A percentile compares a stretch with the other conserved stretches of the same genome.
Conservation (phyloP, 2,797 vertebrate species). For the Remorina albescens region DNA sequence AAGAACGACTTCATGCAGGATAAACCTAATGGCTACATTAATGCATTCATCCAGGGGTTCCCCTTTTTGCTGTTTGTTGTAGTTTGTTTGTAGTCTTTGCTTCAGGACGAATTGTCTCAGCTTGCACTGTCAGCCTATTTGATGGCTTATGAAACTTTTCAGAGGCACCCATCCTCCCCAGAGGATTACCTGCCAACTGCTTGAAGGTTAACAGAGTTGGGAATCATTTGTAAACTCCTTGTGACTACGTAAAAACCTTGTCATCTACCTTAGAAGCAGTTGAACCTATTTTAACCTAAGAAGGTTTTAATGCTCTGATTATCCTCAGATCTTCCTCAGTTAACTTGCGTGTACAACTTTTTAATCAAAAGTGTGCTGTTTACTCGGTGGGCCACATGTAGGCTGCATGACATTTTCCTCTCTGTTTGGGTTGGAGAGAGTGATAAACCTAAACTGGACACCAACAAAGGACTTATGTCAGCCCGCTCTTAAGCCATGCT, state of each 20-base stretch:
- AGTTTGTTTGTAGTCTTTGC: no score
- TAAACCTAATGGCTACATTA: constrained; percentile 8
- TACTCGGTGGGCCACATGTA: not conserved
- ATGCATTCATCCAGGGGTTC: constrained; percentile 4
- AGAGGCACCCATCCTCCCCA: not conserved
- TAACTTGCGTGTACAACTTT: not conserved
- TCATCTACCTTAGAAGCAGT: not conserved
- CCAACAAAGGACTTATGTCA: constrained; percentile 1
- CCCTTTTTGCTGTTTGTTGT: constrained; percentile 4
- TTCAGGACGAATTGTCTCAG: not conserved
- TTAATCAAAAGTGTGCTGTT: not conserved
- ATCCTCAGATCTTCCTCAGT: not conserved
- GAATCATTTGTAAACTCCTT: not conserved
- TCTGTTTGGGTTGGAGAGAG: constrained; percentile 11
- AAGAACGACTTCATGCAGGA: constrained; percentile 32
- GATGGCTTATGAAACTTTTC: not conserved
- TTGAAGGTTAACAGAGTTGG: no score
- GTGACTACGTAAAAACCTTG: not conserved
- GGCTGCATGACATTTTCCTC: not conserved
- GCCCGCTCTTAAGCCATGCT: constrained; percentile 15
- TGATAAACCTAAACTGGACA: not conserved
- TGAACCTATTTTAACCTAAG: not conserved
- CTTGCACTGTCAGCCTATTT: not conserved
- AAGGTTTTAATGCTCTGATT: not conserved
- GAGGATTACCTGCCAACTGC: not conserved